Evolutionary conservation across 2,113 vertebrate species (phyloP).

Genomic region (Vimba vimba): DNA sequence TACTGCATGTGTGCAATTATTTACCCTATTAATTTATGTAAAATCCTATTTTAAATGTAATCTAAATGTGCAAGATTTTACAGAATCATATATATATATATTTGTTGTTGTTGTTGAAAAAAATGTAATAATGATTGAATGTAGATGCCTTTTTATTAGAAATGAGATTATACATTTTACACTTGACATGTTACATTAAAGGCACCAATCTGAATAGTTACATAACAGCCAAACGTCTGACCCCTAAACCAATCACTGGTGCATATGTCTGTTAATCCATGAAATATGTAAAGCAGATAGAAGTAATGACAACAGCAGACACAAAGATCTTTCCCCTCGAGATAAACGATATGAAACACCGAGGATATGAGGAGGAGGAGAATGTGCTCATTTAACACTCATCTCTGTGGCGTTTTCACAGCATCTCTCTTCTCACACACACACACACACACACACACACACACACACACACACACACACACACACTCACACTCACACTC

Average conservation of each 20-base stretch:
- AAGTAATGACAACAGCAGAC: constrained; percentile 5
- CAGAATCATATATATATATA: background rate
- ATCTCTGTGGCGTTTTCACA: constrained; percentile 13
- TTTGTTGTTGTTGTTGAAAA: too few relatives aligned
- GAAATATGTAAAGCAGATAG: background rate
- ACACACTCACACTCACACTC: background rate
- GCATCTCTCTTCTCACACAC: background rate
- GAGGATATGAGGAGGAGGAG: constrained; percentile 33
- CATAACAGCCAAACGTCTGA: background rate
- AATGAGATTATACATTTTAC: background rate
- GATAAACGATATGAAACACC: background rate
- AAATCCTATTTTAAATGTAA: background rate
- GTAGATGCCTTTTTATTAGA: background rate
- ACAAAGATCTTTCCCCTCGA: background rate
- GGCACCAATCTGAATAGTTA: background rate
- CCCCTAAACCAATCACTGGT: background rate
- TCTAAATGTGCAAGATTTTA: background rate
- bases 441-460: constrained; percentile 18
- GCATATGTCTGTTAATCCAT: background rate
- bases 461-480: constrained; percentile 11
- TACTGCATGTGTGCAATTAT: background rate
- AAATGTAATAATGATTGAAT: background rate
- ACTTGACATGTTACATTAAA: background rate
- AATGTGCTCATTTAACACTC: constrained; percentile 22
- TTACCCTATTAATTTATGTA: background rate